A percentile compares a stretch with the other conserved stretches of the same genome.
phyloP scores from a whole-genome alignment of 2,113 vertebrate genomes.

The Xenopus laevis region DNA sequence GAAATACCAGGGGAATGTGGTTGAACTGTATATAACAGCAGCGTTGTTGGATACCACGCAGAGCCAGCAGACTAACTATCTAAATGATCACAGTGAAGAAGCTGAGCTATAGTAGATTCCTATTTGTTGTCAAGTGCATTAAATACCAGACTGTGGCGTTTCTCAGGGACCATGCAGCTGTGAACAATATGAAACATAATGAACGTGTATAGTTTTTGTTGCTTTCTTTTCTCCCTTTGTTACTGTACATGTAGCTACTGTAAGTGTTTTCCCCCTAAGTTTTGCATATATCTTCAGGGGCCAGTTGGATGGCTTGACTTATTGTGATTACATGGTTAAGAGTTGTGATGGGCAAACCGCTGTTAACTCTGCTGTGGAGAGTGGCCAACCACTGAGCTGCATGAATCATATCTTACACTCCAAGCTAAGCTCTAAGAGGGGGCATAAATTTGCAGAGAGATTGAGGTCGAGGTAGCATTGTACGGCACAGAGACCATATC shows the following conservation, averaged over 20 bases:
- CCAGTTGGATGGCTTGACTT: constrained; percentile 23
- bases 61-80: background rate
- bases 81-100: constrained; percentile 19
- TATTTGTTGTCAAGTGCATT: constrained; percentile 18
- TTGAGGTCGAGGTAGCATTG: background rate
- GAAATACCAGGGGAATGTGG: too few relatives aligned
- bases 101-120: background rate
- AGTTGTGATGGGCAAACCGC: constrained; percentile 22
- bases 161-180: constrained; percentile 13
- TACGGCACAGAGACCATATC: background rate
- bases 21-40: too few relatives aligned
- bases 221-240: constrained; percentile 19
- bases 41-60: too few relatives aligned
- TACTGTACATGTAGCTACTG: constrained; percentile 1
- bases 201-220: constrained; percentile 11
- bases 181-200: constrained; percentile 39
- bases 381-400: constrained; percentile 23
- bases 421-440: background rate
- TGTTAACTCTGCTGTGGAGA: constrained; percentile 31
- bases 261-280: constrained; percentile 21
- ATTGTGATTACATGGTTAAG: constrained; percentile 35
- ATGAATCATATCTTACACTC: constrained; percentile 31
- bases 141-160: constrained; percentile 17
- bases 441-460: constrained; percentile 9
- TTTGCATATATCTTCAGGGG: constrained; percentile 25